Conservation (phyloP, 2,888 invertebrate genomes). For the Plebejus anna region DNA sequence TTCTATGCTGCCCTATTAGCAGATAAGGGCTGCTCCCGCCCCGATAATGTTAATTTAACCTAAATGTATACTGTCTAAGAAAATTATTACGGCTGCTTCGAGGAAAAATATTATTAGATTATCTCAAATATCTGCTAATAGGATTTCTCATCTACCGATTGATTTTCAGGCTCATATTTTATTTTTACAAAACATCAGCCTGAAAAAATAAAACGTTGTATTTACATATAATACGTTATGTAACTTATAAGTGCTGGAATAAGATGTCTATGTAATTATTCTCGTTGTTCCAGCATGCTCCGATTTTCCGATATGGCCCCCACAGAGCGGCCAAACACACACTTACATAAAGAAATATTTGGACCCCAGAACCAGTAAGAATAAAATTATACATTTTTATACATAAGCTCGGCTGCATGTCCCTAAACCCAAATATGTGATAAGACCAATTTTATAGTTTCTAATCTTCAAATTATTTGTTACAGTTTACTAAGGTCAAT, state of each 20-base stretch:
- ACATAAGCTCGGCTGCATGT: constrained; percentile 1
- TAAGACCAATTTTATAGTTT: background rate
- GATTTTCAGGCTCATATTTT: background rate
- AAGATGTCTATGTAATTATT: constrained; percentile 22
- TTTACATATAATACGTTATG: too few species aligned
- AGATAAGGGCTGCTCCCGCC: constrained; percentile 55
- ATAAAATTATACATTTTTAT: constrained; percentile 31
- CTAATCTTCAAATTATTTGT: constrained; percentile 43
- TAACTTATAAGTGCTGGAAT: background rate
- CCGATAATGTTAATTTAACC: constrained; percentile 54
- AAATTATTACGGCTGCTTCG: constrained; percentile 11
- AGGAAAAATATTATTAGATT: constrained; percentile 4
- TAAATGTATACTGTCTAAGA: constrained; percentile 35
- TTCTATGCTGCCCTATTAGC: constrained; percentile 46
- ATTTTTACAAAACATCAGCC: background rate
- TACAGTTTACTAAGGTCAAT: constrained; percentile 88
- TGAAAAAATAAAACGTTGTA: background rate
- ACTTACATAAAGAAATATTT: constrained; percentile 42
- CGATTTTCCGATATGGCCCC: constrained; percentile 83
- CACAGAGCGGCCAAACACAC: constrained; percentile 41
- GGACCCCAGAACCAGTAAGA: constrained; percentile 43
- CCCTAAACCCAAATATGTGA: background rate
- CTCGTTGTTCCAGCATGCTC: constrained; percentile 78
- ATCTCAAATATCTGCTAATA: constrained; percentile 13
- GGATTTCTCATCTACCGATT: background rate